These are phyloP conservation scores for Syngnathoides biaculeatus DNA, from an alignment of 2,113 vertebrate species.

Conservation along the genomic window DNA sequence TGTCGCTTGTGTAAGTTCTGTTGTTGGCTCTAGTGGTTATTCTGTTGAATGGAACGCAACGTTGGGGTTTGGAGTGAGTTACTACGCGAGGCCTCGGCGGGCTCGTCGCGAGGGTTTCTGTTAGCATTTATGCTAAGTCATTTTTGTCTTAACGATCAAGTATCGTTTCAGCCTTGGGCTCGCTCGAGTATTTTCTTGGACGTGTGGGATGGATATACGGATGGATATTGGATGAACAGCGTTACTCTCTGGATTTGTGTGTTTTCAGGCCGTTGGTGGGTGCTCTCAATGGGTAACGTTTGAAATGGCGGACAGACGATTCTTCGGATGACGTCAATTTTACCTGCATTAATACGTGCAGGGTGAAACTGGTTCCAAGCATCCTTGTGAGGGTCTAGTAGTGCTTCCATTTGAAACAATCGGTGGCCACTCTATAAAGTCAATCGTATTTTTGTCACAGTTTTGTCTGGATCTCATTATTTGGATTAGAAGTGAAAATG, in stretches of 20 bases:
- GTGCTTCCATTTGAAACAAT: not conserved
- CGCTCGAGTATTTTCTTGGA: not conserved
- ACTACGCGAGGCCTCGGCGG: not conserved
- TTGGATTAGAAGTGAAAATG: too few relatives aligned
- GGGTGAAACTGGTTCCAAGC: not conserved
- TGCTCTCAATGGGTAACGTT: not conserved
- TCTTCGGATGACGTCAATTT: not conserved
- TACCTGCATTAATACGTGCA: not conserved
- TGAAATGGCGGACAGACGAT: not conserved
- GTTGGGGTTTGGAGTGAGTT: not conserved
- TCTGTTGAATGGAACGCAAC: not conserved
- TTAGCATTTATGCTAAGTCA: not conserved
- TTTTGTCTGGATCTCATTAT: not conserved
- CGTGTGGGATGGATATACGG: not conserved
- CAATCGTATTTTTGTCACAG: not conserved
- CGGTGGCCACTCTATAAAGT: not conserved
- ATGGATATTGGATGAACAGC: not conserved
- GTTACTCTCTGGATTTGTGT: not conserved
- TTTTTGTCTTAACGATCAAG: not conserved
- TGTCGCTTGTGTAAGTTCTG: constrained; percentile 52
- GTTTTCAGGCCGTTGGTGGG: too few relatives aligned
- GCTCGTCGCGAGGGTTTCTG: not conserved
- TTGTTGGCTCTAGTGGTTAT: not conserved
- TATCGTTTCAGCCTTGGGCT: not conserved
- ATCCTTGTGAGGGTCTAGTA: too few relatives aligned